Base-by-base conservation (phyloP, 2,113 vertebrate genomes). In the Calidris pygmaea region DNA sequence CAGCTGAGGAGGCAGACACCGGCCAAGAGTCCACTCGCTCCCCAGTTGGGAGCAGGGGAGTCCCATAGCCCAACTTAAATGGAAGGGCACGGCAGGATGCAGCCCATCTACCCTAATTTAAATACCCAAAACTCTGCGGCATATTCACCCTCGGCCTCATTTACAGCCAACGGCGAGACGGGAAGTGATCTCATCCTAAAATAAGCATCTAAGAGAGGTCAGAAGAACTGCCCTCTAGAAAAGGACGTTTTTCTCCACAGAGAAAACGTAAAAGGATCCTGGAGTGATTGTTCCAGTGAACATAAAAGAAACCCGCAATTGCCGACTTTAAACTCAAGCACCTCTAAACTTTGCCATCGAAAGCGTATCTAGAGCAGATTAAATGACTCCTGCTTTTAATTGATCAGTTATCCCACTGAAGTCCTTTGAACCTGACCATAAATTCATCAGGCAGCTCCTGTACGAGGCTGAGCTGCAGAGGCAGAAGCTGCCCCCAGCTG, bases 181-280 rank as follows among this genome's bases (percentile, higher is more conserved):
- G 91, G 87, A 96, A 94, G 91, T 96, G 95, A 96, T 95, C 84
- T 96, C 91, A 97, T 96, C 89, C 84, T 94, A 91, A 91, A 95
- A 91, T 79, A 91, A 96, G 60, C 60, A 85, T 56, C 89, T 85
- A 68, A 91, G 58, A 94, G 77, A 96, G 89, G 89, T 96, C 94
- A 95, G 89, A 92, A 85, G 81, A 87, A 62, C 74, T 5, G 12
- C 77, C 87, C 62, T 91, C 66, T 85, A 68, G 77, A 96, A 96
- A 96, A 41, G 50, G 70, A 50, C 2, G 1, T 62, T 94, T 65
- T 94, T 85, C 81, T 85, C 81, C 65, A 30, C 24, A 0, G 0
- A 79, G 39, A 90, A 94, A 76, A 70, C 5, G 35, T 92, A 45
- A 89, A 87, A 79, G 48, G 35, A 78, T 85, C 68, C 43, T 39